phyloP scores from a whole-genome alignment of 2,113 vertebrate genomes.

The Uropsilus gracilis region DNA sequence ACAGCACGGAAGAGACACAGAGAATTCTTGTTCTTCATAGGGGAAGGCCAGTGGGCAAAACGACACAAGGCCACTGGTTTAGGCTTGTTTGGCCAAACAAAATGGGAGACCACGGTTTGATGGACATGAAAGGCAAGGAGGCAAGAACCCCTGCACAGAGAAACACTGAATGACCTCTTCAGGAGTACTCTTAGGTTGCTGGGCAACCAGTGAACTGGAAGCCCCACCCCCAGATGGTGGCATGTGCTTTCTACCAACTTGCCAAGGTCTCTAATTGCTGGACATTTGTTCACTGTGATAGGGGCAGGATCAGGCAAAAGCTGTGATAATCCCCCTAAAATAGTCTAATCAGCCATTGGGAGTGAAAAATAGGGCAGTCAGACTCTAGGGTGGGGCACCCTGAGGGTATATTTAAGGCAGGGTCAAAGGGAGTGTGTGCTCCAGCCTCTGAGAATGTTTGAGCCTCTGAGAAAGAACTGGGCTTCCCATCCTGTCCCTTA shows the following conservation, averaged over 20 bases:
- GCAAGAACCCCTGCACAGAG: not conserved
- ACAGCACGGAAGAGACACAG: accelerated
- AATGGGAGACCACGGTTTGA: not conserved
- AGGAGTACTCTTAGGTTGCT: not conserved
- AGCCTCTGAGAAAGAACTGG: too few species aligned
- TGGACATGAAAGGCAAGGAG: not conserved
- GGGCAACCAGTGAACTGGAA: not conserved
- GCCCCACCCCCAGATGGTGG: accelerated
- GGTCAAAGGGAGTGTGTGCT: too few species aligned
- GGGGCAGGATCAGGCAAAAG: too few species aligned
- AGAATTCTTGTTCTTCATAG: not conserved
- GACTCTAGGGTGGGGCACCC: too few species aligned
- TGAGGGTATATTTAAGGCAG: too few species aligned
- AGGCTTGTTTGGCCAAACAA: not conserved
- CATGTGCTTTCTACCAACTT: not conserved
- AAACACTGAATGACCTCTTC: not conserved
- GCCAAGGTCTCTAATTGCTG: not conserved
- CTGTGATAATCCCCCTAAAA: too few species aligned
- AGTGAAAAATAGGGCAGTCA: too few species aligned
- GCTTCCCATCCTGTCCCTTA: too few species aligned
- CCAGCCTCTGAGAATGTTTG: too few species aligned
- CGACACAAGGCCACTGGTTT: not conserved
- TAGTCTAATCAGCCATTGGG: too few species aligned
- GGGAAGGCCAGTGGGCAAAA: too few species aligned
- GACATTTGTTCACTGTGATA: not conserved